These are phyloP conservation scores for Eclectus roratus DNA, from an alignment of 2,113 vertebrate species.

Conservation along the genomic window DNA sequence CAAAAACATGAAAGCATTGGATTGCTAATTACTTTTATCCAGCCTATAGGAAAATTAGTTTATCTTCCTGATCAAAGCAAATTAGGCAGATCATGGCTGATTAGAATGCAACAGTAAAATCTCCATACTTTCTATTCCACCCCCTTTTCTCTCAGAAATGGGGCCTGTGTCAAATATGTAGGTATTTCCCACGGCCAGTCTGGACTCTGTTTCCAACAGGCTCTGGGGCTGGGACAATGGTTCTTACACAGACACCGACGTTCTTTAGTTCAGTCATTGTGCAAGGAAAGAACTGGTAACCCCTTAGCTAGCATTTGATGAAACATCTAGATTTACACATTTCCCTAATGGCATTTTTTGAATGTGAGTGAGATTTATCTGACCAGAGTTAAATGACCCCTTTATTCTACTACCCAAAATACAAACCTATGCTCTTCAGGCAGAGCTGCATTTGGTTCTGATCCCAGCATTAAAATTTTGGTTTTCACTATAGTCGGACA, in stretches of 20 bases:
- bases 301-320: slow-evolving; percentile 80
- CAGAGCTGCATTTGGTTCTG: slow-evolving; percentile 30
- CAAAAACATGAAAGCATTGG: slow-evolving; percentile 80
- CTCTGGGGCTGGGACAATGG: slow-evolving; percentile 79
- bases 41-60: slow-evolving; percentile 82
- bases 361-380: slow-evolving; percentile 79
- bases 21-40: slow-evolving; percentile 81
- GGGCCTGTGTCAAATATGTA: slow-evolving; percentile 84
- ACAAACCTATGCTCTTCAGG: slow-evolving; percentile 44
- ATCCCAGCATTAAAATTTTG: slow-evolving; percentile 9
- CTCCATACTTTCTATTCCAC: slow-evolving; percentile 78
- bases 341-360: slow-evolving; percentile 82
- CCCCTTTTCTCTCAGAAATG: slow-evolving; percentile 79
- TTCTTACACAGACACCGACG: slow-evolving; percentile 82
- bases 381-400: slow-evolving; percentile 75
- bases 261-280: slow-evolving; percentile 86
- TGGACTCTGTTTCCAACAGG: slow-evolving; percentile 79
- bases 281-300: slow-evolving; percentile 76
- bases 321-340: slow-evolving; percentile 87
- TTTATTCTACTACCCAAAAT: slow-evolving; percentile 73
- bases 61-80: slow-evolving; percentile 86
- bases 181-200: slow-evolving; percentile 86
- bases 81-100: slow-evolving; percentile 82
- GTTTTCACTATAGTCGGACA: slow-evolving; percentile 19
- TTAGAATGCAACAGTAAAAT: slow-evolving; percentile 86